Evolutionary conservation across 2,888 invertebrate species (phyloP).

Genomic region (Phasia obesa): DNA sequence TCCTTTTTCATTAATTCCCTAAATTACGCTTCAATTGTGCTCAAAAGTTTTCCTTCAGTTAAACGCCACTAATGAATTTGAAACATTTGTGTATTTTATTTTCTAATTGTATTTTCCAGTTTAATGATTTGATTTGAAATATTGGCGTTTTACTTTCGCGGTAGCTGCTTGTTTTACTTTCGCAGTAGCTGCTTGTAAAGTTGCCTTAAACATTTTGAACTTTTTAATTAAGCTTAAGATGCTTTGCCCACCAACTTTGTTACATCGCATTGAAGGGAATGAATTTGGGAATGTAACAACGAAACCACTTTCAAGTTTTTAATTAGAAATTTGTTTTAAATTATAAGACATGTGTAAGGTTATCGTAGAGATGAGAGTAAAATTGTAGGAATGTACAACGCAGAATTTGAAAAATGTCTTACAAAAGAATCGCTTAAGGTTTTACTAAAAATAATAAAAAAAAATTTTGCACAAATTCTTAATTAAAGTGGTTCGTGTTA

Average conservation of each 20-base stretch:
- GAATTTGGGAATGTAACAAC: conserved; percentile 1
- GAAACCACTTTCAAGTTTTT: conserved; percentile 12
- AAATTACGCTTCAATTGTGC: conserved; percentile 31
- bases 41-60: not conserved
- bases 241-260: not conserved
- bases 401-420: too few species aligned
- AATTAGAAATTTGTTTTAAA: conserved; percentile 13
- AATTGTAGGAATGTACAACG: too few species aligned
- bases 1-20: not conserved
- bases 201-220: conserved; percentile 13
- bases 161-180: not conserved
- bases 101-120: conserved; percentile 14
- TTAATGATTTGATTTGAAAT: conserved; percentile 44
- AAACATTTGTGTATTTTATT: not conserved
- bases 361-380: too few species aligned
- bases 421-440: too few species aligned
- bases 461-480: too few species aligned
- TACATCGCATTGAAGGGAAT: not conserved
- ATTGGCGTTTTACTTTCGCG: not conserved
- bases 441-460: too few species aligned
- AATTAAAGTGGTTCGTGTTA: too few species aligned
- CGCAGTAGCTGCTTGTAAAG: not conserved
- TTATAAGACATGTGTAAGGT: not conserved
- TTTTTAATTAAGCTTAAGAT: conserved; percentile 19
- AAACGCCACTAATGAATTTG: conserved; percentile 16